Conservation (phyloP, 1,140 invertebrate genomes). For the Aricia agestis region DNA sequence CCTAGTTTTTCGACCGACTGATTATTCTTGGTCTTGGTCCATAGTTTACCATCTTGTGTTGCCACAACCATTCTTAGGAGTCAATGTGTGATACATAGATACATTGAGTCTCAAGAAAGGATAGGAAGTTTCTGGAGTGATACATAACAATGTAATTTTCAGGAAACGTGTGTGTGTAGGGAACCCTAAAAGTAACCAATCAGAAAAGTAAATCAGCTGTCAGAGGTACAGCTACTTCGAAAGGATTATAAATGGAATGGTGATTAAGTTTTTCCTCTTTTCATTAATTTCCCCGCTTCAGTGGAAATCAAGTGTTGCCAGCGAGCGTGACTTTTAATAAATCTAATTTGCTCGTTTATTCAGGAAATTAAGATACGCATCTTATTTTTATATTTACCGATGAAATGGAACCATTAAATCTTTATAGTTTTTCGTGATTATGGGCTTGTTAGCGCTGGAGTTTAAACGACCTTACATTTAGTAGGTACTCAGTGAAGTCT, state of each 20-base stretch:
- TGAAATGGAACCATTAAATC: neutral
- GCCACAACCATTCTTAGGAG: too few relatives aligned
- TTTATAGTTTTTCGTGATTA: neutral
- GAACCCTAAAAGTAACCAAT: neutral
- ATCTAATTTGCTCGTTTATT: slow-evolving; percentile 12
- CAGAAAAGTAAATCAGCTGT: neutral
- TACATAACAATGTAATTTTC: too few relatives aligned
- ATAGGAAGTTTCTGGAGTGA: too few relatives aligned
- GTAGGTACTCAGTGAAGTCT: too few relatives aligned
- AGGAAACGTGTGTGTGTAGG: too few relatives aligned
- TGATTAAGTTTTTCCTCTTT: slow-evolving; percentile 1
- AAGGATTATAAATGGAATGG: slow-evolving; percentile 1
- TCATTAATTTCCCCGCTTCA: neutral
- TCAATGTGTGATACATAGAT: too few relatives aligned
- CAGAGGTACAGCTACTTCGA: neutral
- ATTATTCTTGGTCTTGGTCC: too few relatives aligned
- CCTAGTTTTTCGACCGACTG: too few relatives aligned
- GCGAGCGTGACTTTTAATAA: slow-evolving; percentile 14
- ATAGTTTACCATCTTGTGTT: too few relatives aligned
- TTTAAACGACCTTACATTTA: too few relatives aligned
- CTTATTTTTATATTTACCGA: neutral
- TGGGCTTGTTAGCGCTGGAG: neutral
- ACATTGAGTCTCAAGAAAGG: too few relatives aligned
- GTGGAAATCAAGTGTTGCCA: neutral
- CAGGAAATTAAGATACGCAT: slow-evolving; percentile 7